These are phyloP conservation scores for Musca domestica DNA, from an alignment of 1,140 invertebrate genomes.

Conservation along the genomic window DNA sequence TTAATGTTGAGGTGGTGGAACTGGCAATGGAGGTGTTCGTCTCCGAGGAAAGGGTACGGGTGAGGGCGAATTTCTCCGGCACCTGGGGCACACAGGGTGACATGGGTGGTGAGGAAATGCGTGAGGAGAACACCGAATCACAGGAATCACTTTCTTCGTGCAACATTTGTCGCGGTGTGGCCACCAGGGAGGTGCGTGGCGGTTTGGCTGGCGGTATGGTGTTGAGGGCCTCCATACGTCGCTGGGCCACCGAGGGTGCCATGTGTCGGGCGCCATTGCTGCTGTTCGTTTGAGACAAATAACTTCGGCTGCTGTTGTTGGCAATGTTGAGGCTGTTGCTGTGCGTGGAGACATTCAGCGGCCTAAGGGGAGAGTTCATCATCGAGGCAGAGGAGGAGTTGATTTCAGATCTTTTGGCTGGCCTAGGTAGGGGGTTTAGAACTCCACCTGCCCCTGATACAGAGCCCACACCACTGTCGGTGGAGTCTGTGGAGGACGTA, in stretches of 20 bases:
- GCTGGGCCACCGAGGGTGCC: slow-evolving; percentile 22
- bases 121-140: slow-evolving; percentile 80
- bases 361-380: slow-evolving; percentile 10
- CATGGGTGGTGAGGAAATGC: slow-evolving; percentile 54
- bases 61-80: slow-evolving; percentile 57
- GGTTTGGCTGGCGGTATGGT: slow-evolving; percentile 48
- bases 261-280: not conserved
- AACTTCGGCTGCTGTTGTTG: slow-evolving; percentile 36
- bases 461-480: slow-evolving; percentile 43
- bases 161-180: slow-evolving; percentile 36
- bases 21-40: slow-evolving; percentile 63
- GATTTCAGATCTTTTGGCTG: slow-evolving; percentile 20
- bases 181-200: slow-evolving; percentile 48
- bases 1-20: slow-evolving; percentile 64
- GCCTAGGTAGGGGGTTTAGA: slow-evolving; percentile 24
- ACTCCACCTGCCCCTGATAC: slow-evolving; percentile 29
- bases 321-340: slow-evolving; percentile 22
- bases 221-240: slow-evolving; percentile 39
- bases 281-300: slow-evolving; percentile 29
- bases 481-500: slow-evolving; percentile 47
- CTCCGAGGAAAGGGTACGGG: slow-evolving; percentile 62
- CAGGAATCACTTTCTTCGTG: slow-evolving; percentile 74
- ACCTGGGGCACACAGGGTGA: slow-evolving; percentile 34
- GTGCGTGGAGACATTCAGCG: slow-evolving; percentile 16
- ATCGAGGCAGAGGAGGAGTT: not conserved